Evolutionary conservation across 2,113 vertebrate species (phyloP).

Genomic region (Xerus inauris): DNA sequence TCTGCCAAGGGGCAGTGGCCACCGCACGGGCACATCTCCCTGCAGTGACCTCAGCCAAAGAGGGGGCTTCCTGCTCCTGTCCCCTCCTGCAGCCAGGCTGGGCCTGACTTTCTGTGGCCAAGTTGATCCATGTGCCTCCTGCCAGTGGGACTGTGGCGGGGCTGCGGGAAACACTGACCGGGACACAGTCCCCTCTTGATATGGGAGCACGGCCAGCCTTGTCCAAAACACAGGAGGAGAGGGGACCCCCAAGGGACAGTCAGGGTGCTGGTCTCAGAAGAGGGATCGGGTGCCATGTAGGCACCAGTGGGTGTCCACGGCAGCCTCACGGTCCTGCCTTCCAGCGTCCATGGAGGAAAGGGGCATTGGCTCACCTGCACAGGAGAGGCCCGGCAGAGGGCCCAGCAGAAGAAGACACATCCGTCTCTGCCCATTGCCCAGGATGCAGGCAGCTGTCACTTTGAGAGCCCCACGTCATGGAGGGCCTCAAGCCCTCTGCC

Average conservation of each 20-base stretch:
- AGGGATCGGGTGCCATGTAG: background rate
- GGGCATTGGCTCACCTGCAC: too few species aligned
- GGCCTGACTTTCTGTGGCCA: background rate
- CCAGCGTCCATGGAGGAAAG: background rate
- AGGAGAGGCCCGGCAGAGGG: too few species aligned
- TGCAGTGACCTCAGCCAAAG: background rate
- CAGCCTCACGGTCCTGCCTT: background rate
- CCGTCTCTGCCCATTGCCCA: background rate
- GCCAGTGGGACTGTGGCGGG: rapidly evolving
- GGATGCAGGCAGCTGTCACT: background rate
- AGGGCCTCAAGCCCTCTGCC: background rate
- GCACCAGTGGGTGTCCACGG: background rate
- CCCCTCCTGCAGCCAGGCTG: background rate
- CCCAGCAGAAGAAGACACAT: background rate
- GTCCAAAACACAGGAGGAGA: background rate
- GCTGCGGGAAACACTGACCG: background rate
- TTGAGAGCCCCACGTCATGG: background rate
- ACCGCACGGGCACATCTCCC: background rate
- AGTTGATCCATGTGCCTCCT: background rate
- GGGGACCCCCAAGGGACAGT: background rate
- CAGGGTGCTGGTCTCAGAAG: too few species aligned
- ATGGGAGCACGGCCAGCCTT: background rate
- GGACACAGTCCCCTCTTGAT: background rate
- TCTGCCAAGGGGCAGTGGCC: background rate
- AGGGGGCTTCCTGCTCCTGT: background rate